Percentiles rank a stretch among this genome's conserved stretches.
phyloP scores from a whole-genome alignment of 2,797 vertebrate species.

The Ibycter americanus region DNA sequence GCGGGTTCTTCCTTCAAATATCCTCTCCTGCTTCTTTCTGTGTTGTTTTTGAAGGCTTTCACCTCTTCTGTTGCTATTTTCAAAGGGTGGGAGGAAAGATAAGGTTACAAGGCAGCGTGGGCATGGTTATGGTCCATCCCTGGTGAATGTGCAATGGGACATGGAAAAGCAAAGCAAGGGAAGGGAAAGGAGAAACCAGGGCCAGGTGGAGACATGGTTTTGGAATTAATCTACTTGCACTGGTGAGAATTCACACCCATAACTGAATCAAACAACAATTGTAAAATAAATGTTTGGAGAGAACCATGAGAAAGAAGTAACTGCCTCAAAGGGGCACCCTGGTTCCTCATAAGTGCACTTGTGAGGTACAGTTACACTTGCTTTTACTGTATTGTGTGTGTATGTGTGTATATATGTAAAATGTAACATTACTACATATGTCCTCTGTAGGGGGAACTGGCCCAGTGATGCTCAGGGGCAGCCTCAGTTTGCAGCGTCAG shows the following conservation, averaged over 20 bases:
- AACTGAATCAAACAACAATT: not conserved
- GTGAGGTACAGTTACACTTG: not conserved
- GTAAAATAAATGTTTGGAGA: not conserved
- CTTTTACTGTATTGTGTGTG: not conserved
- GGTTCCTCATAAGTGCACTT: not conserved
- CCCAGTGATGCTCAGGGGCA: not conserved
- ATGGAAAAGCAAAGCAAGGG: not conserved
- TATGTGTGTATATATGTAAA: too few species aligned
- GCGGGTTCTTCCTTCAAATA: constrained; percentile 18
- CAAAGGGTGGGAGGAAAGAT: constrained; percentile 29
- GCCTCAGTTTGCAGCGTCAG: not conserved
- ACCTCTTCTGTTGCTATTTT: constrained; percentile 53
- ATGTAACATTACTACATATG: not conserved
- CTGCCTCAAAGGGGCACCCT: not conserved
- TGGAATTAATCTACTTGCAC: not conserved
- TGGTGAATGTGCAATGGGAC: not conserved
- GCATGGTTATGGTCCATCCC: not conserved
- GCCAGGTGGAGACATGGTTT: not conserved
- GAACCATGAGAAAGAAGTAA: not conserved
- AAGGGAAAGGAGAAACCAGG: not conserved
- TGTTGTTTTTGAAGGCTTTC: constrained; percentile 35
- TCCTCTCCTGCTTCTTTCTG: not conserved
- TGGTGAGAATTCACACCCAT: not conserved
- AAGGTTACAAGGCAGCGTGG: not conserved
- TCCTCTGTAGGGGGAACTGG: not conserved